Evolutionary conservation across 2,797 vertebrate species (phyloP).

Genomic region (Erithacus rubecula): DNA sequence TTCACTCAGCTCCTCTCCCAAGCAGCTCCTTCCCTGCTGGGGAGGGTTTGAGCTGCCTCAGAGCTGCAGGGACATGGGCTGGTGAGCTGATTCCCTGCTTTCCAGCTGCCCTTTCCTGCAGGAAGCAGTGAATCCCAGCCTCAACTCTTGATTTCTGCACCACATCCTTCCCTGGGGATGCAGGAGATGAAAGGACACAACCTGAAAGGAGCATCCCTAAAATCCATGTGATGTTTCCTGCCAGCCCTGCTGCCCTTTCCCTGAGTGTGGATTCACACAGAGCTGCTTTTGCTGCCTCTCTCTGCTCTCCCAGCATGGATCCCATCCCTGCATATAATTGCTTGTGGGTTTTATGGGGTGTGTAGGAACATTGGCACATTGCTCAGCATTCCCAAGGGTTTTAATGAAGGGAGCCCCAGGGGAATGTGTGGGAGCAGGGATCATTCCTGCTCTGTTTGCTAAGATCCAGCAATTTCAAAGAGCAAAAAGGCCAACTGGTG

Average conservation of each 20-base stretch:
- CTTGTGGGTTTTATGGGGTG: background rate
- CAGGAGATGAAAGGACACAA: background rate
- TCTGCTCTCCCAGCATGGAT: background rate
- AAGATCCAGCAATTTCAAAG: background rate
- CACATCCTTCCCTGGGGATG: accelerated
- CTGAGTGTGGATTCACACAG: background rate
- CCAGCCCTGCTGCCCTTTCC: background rate
- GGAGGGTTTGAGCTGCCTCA: background rate
- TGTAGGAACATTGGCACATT: background rate
- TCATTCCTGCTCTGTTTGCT: background rate
- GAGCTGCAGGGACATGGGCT: background rate
- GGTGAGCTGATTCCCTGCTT: background rate
- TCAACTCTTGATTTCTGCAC: background rate
- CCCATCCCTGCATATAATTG: background rate
- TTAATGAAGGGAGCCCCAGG: background rate
- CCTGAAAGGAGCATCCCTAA: background rate
- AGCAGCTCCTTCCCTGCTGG: background rate
- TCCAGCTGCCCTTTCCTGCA: background rate
- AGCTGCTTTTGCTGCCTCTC: background rate
- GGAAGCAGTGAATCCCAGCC: background rate
- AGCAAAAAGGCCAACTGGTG: background rate
- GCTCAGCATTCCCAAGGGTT: background rate
- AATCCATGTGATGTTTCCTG: background rate
- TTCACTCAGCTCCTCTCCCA: background rate
- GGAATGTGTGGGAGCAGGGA: background rate